Evolutionary conservation across 2,113 vertebrate genomes (phyloP).

Genomic region (Grammomys dolichurus): DNA sequence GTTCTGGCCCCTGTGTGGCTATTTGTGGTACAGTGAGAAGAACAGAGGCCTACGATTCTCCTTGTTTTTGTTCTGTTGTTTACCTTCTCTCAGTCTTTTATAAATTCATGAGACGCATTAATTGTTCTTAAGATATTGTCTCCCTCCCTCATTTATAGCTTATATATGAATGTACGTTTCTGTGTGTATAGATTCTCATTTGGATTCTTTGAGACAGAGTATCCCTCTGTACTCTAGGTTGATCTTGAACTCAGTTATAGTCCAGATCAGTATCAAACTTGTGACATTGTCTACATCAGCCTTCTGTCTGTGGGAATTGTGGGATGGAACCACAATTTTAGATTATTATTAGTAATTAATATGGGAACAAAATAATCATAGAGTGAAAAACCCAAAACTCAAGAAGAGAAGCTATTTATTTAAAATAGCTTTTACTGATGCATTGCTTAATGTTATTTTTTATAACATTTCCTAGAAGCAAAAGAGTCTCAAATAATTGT

Average conservation of each 20-base stretch:
- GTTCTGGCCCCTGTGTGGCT: fast-evolving
- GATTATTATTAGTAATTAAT: not conserved
- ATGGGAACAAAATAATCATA: not conserved
- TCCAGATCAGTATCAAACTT: not conserved
- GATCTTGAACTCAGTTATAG: not conserved
- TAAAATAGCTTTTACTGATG: constrained; percentile 15
- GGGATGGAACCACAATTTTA: not conserved
- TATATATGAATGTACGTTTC: not conserved
- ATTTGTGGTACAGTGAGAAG: not conserved
- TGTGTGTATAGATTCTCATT: not conserved
- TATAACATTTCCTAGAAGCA: not conserved
- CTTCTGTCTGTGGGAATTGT: not conserved
- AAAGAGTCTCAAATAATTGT: not conserved
- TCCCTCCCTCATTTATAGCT: not conserved
- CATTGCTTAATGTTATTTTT: not conserved
- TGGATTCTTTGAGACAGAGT: not conserved
- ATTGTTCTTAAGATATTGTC: not conserved
- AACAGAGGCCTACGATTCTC: not conserved
- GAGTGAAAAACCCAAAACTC: not conserved
- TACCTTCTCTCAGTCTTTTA: not conserved
- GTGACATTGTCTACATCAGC: fast-evolving
- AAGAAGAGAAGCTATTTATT: constrained; percentile 61
- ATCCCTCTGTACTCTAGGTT: not conserved
- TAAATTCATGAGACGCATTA: not conserved
- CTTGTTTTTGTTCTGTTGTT: not conserved